Evolutionary conservation across 2,888 invertebrate genomes (phyloP), one percentile per base, ranked within the genome.

Genomic region (Leptothorax acervorum): DNA sequence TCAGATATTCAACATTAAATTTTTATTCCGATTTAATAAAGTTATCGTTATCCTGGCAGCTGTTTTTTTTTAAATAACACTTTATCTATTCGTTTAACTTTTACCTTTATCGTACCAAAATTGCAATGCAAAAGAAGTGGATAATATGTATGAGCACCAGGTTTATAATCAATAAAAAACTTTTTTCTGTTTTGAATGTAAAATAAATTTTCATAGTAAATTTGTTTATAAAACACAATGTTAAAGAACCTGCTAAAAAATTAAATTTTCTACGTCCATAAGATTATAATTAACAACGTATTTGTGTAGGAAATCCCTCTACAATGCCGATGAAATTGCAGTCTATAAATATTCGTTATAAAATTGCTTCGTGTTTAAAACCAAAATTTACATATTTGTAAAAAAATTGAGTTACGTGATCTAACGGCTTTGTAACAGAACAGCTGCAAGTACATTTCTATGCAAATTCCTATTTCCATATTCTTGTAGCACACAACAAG

Each of bases 371-470:
- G 12, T 60, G 3, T n/a, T 62, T 11, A 73, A 28, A 42, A 28
- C 9, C 31, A 2, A 48, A 74, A 62, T 48, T 74, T 62, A 62
- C 74, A 62, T 74, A 62, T 74, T 62, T 74, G 18, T 62, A 15
- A 62, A 35, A 48, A 62, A 70, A 45, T 66, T 55, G n/a, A 57
- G n/a, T 74, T 31, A 57, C 5, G 2, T 4, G n/a, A 60, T 31
- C 18, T 31, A 74, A 28, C 57, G 35, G 28, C 48, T 62, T 31
- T 74, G 6, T 28, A 57, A 23, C 11, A 55, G 5, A 73, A 55
- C 23, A 66, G 45, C 23, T 73, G 11, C 18, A 57, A 60, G 45
- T 62, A 42, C 28, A 60, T 62, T 62, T 75, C 48, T 35, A 75
- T 62, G 45, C 62, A 63, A 75, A 62, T 75, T 31, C 15, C 31